These are phyloP conservation scores for Timema podura DNA, from an alignment of 2,888 invertebrate genomes.

Conservation along the genomic window DNA sequence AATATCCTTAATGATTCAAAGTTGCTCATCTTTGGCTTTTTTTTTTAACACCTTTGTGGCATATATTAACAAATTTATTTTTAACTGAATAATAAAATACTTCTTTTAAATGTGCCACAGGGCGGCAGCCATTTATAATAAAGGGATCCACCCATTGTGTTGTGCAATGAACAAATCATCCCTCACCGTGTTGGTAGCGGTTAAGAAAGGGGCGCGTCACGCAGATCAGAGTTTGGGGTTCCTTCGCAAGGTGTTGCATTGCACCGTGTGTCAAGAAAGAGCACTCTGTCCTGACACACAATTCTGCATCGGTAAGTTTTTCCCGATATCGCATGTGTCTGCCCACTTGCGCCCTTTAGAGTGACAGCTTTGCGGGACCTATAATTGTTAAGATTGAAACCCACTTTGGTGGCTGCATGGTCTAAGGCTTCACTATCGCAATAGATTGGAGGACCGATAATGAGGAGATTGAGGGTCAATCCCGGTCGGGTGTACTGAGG, in stretches of 20 bases:
- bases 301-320: slow-evolving; percentile 36
- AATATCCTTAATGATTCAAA: no score
- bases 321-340: no score
- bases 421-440: no score
- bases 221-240: slow-evolving; percentile 35
- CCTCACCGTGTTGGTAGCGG: slow-evolving; percentile 36
- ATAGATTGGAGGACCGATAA: no score
- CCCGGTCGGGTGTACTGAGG: no score
- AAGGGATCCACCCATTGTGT: slow-evolving; percentile 36
- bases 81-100: not conserved
- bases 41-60: not conserved
- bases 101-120: slow-evolving; percentile 32
- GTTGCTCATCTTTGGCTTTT: no score
- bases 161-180: slow-evolving; percentile 35
- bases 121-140: slow-evolving; percentile 38
- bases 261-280: slow-evolving; percentile 38
- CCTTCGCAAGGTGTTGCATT: slow-evolving; percentile 36
- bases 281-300: slow-evolving; percentile 36
- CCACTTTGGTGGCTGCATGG: no score
- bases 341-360: no score
- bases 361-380: no score
- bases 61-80: not conserved
- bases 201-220: slow-evolving; percentile 34
- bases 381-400: no score
- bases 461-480: no score